These are phyloP conservation scores for Chesias legatella DNA, from an alignment of 2,888 invertebrate genomes.

Conservation along the genomic window DNA sequence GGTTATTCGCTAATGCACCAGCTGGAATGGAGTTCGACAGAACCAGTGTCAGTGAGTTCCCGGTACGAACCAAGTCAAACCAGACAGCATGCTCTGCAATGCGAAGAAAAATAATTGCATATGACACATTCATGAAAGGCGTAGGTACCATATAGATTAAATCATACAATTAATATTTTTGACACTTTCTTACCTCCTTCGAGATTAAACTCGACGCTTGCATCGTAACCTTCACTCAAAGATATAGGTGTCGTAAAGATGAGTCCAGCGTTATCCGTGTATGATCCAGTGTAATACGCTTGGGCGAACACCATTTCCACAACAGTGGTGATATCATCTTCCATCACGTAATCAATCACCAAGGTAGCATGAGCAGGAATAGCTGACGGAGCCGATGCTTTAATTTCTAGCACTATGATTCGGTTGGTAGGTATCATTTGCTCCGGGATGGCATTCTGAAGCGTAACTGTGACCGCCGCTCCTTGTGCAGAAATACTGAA, in stretches of 20 bases:
- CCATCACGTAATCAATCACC: slow-evolving; percentile 31
- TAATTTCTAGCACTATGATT: slow-evolving; percentile 28
- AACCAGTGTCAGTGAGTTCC: slow-evolving; percentile 21
- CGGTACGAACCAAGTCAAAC: slow-evolving; percentile 14
- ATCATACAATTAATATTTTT: no score
- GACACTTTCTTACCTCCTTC: slow-evolving; percentile 13
- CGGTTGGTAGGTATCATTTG: slow-evolving; percentile 23
- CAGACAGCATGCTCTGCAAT: slow-evolving; percentile 17
- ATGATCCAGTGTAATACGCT: slow-evolving; percentile 12
- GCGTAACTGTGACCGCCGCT: slow-evolving; percentile 10
- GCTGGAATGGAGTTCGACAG: slow-evolving; percentile 28
- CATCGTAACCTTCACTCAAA: slow-evolving; percentile 23
- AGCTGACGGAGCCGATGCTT: slow-evolving; percentile 27
- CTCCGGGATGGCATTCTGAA: slow-evolving; percentile 31
- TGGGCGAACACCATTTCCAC: slow-evolving; percentile 10
- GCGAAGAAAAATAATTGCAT: no score
- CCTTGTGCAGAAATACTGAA: slow-evolving; percentile 8
- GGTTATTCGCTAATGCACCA: slow-evolving; percentile 28
- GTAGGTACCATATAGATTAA: no score
- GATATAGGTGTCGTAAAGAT: slow-evolving; percentile 11
- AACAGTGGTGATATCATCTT: slow-evolving; percentile 20
- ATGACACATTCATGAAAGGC: no score
- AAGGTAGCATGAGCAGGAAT: slow-evolving; percentile 32
- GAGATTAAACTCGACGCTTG: slow-evolving; percentile 15
- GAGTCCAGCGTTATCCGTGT: slow-evolving; percentile 6